Evolutionary conservation across 2,113 vertebrate species (phyloP).

Genomic region (Carassius carassius): DNA sequence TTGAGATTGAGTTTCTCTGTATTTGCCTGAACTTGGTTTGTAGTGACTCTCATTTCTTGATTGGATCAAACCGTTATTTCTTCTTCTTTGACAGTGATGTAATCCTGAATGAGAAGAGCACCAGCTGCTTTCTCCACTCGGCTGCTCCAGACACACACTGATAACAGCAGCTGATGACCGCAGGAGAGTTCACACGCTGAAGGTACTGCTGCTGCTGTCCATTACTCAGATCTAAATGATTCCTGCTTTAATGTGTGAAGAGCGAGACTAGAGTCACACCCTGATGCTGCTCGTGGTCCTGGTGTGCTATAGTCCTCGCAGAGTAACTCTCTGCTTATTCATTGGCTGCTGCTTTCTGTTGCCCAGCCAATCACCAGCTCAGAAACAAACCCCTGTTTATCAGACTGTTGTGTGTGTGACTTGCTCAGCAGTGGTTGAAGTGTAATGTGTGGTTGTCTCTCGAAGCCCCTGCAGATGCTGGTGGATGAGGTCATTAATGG

Average conservation of each 20-base stretch:
- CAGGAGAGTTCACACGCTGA: background rate
- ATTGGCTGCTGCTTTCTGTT: conserved; percentile 75
- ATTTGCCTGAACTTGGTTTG: too few species aligned
- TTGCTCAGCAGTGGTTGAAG: too few species aligned
- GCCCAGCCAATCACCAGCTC: conserved; percentile 75
- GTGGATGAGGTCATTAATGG: too few species aligned
- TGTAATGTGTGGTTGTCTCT: too few species aligned
- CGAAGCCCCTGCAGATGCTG: background rate
- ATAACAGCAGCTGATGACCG: background rate
- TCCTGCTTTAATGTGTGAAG: conserved; percentile 56
- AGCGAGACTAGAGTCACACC: conserved; percentile 70
- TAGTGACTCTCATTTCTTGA: too few species aligned
- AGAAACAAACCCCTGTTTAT: conserved; percentile 61
- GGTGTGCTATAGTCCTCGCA: conserved; percentile 80
- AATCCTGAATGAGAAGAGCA: too few species aligned
- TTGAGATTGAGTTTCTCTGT: too few species aligned
- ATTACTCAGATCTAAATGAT: background rate
- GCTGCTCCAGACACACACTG: too few species aligned
- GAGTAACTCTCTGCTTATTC: conserved; percentile 77
- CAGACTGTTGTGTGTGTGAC: background rate
- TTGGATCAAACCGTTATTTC: too few species aligned
- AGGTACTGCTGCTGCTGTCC: background rate
- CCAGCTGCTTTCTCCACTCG: too few species aligned
- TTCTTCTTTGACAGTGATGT: too few species aligned
- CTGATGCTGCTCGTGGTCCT: conserved; percentile 63